A percentile compares a stretch with the other conserved stretches of the same genome.
phyloP scores from a whole-genome alignment of 2,888 invertebrate genomes.

The Eucera pruinosa region DNA sequence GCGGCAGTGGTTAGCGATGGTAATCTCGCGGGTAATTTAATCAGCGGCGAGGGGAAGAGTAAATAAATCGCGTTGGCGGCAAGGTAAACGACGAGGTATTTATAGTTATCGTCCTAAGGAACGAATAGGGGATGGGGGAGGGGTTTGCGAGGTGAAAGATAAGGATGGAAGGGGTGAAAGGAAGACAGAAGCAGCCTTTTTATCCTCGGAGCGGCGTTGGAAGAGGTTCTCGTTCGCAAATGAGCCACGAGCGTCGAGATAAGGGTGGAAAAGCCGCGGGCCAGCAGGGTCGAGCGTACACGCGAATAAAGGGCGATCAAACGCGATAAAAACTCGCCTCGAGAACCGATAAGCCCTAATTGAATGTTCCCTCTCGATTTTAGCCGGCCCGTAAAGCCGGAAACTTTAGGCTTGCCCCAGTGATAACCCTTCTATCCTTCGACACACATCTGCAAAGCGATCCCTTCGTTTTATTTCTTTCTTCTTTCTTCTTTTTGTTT shows the following conservation, averaged over 20 bases:
- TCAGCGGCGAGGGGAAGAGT: conserved; percentile 5
- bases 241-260: conserved; percentile 74
- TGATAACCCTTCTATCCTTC: conserved; percentile 23
- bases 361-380: conserved; percentile 68
- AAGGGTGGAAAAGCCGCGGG: conserved; percentile 70
- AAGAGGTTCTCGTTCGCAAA: conserved; percentile 70
- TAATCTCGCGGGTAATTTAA: conserved; percentile 25
- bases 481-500: no score
- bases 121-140: not conserved
- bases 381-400: conserved; percentile 41
- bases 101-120: conserved; percentile 26
- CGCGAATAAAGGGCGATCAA: conserved; percentile 73
- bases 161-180: conserved; percentile 21
- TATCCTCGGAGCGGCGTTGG: conserved; percentile 45
- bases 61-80: conserved; percentile 32
- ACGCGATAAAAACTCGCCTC: conserved; percentile 72
- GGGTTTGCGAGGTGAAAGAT: not conserved
- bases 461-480: no score
- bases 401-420: conserved; percentile 25
- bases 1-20: not conserved
- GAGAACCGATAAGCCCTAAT: conserved; percentile 73
- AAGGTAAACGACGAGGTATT: conserved; percentile 32
- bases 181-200: conserved; percentile 52
- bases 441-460: no score
- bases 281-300: conserved; percentile 62